These are phyloP conservation scores for Grapholita molesta DNA, from an alignment of 1,140 invertebrate genomes.

Conservation along the genomic window DNA sequence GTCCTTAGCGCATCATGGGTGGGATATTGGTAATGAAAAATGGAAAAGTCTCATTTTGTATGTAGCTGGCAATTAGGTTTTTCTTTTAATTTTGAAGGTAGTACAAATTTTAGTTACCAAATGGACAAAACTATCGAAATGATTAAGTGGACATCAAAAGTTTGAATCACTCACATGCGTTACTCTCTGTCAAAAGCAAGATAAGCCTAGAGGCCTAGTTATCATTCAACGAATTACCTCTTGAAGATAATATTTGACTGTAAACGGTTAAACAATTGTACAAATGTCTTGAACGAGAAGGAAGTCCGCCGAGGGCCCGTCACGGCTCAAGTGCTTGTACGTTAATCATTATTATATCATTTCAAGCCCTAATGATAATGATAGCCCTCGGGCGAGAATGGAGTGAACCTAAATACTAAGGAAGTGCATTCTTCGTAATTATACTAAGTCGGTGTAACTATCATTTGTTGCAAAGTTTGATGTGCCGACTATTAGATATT, in stretches of 20 bases:
- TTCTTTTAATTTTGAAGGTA: no score
- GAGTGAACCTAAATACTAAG: not conserved
- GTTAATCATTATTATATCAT: constrained; percentile 17
- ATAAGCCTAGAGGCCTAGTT: not conserved
- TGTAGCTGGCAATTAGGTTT: no score
- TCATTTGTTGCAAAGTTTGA: not conserved
- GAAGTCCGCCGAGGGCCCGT: constrained; percentile 1
- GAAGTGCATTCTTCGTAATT: not conserved
- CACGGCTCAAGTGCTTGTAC: not conserved
- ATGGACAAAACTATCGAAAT: no score
- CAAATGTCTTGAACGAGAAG: not conserved
- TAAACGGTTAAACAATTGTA: not conserved
- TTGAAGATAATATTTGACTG: not conserved
- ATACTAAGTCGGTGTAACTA: not conserved
- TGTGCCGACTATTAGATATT: no score
- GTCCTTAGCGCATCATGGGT: no score
- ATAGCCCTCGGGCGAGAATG: not conserved
- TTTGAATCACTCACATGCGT: no score
- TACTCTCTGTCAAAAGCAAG: no score
- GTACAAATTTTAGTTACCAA: no score
- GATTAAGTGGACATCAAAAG: no score
- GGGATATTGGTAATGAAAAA: no score
- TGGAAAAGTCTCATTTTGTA: no score
- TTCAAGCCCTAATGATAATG: constrained; percentile 6
- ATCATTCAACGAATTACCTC: not conserved